Evolutionary conservation across 2,797 vertebrate genomes (phyloP).

Genomic region (Scyliorhinus canicula): DNA sequence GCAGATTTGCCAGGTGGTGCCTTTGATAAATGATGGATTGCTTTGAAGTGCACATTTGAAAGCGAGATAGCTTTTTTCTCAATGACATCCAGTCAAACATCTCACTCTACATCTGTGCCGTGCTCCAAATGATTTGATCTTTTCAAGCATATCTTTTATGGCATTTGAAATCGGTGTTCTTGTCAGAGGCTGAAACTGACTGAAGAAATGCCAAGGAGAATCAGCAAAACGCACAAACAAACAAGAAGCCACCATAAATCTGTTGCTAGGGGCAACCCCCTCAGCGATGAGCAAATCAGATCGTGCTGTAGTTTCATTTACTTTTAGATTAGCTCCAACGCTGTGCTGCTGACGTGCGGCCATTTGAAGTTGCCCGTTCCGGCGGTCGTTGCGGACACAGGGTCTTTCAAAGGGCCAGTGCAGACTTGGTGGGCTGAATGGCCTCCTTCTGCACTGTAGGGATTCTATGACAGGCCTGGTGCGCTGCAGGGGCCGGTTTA

Average conservation of each 20-base stretch:
- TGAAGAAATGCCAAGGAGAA: background rate
- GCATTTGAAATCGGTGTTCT: background rate
- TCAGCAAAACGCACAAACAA: background rate
- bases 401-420: too few relatives aligned
- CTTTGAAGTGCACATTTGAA: slow-evolving; percentile 12
- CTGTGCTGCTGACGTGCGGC: background rate
- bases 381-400: too few relatives aligned
- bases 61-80: background rate
- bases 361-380: background rate
- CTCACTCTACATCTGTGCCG: background rate
- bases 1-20: background rate
- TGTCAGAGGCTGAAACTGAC: background rate
- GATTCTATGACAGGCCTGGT: too few relatives aligned
- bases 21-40: background rate
- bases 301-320: background rate
- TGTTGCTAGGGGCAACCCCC: background rate
- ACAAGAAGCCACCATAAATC: background rate
- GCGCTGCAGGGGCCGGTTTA: too few relatives aligned
- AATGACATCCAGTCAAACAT: background rate
- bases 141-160: background rate
- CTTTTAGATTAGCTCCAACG: background rate
- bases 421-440: too few relatives aligned
- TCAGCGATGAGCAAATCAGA: background rate
- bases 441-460: too few relatives aligned
- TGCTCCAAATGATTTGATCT: background rate